Evolutionary conservation across 2,888 invertebrate species (phyloP).

Genomic region (Synanthedon andrenaeformis): DNA sequence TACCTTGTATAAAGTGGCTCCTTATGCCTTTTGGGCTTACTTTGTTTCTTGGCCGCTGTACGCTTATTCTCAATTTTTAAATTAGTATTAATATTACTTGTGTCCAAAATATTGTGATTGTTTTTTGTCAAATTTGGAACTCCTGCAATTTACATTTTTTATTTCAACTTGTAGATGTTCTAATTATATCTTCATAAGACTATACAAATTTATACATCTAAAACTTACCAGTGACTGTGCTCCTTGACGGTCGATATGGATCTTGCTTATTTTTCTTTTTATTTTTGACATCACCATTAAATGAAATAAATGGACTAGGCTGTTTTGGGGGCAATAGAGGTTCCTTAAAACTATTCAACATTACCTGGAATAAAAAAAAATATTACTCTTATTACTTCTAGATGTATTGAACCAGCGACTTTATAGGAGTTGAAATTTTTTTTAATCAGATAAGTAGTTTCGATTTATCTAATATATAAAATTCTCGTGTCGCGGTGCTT

Average conservation of each 20-base stretch:
- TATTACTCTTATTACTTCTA: not conserved
- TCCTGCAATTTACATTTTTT: no score
- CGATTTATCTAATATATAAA: no score
- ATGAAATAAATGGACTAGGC: constrained; percentile 25
- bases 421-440: not conserved
- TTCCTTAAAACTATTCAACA: constrained; percentile 39
- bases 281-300: constrained; percentile 28
- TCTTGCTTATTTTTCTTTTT: constrained; percentile 26
- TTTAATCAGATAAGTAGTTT: no score
- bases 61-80: constrained; percentile 46
- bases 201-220: no score
- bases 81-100: constrained; percentile 19
- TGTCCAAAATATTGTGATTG: constrained; percentile 23
- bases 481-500: no score
- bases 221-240: constrained; percentile 27
- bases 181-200: no score
- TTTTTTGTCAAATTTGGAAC: no score
- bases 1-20: constrained; percentile 53
- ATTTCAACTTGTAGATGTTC: no score
- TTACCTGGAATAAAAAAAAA: constrained; percentile 28
- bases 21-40: constrained; percentile 31
- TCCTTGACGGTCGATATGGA: constrained; percentile 25
- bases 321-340: constrained; percentile 33
- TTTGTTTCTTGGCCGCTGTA: constrained; percentile 35
- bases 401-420: not conserved